These are phyloP conservation scores for Eulemur rubriventer DNA, from an alignment of 2,797 vertebrate genomes.

Conservation along the genomic window DNA sequence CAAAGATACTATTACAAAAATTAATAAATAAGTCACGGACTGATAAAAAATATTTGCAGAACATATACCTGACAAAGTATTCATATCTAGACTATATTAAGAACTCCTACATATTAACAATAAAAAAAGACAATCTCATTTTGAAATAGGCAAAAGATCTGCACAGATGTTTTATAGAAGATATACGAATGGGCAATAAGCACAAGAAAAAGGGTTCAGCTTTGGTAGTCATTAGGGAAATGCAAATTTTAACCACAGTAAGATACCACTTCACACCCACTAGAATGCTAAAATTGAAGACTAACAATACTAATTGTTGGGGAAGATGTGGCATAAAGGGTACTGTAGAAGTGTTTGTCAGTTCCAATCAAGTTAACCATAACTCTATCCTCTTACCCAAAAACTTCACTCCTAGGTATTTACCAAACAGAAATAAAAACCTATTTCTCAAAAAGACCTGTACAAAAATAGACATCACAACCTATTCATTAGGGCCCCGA, in stretches of 20 bases:
- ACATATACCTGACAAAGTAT: neutral
- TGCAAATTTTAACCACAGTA: neutral
- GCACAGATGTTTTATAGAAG: neutral
- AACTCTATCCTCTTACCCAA: neutral
- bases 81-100: neutral
- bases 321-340: neutral
- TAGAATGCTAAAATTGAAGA: neutral
- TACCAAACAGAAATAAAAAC: slow-evolving; percentile 32
- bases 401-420: neutral
- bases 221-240: neutral
- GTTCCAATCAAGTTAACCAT: neutral
- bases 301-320: neutral
- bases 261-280: neutral
- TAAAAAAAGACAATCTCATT: neutral
- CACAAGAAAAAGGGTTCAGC: neutral
- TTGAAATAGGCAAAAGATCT: neutral
- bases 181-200: neutral
- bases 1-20: neutral
- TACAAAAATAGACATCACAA: neutral
- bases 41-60: neutral
- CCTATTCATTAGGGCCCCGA: neutral
- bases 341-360: neutral
- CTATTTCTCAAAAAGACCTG: neutral
- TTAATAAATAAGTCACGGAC: neutral
- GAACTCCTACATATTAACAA: neutral